Conservation (phyloP, 1,140 invertebrate species). For the Chironomus tepperi region DNA sequence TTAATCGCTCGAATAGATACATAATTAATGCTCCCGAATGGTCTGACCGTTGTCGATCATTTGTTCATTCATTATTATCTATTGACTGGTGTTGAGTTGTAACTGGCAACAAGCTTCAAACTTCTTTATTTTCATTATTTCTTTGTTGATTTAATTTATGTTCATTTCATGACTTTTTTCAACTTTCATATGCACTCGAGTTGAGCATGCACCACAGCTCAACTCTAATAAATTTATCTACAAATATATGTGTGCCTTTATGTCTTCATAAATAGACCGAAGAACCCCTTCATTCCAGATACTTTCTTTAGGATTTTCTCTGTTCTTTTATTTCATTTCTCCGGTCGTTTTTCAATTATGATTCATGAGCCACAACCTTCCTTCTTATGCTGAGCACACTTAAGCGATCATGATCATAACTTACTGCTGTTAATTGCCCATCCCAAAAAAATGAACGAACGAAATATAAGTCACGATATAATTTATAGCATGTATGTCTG, state of each 20-base stretch:
- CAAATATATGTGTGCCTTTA: too few relatives aligned
- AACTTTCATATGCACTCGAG: background rate
- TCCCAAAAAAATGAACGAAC: background rate
- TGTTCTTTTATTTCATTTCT: background rate
- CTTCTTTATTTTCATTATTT: background rate
- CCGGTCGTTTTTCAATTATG: background rate
- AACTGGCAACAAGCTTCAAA: background rate
- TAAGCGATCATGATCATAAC: conserved; percentile 8
- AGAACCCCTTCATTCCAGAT: background rate
- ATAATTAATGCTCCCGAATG: background rate
- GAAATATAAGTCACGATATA: background rate
- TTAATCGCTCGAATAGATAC: background rate
- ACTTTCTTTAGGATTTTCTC: background rate
- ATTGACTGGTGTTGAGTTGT: background rate
- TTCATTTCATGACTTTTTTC: conserved; percentile 8
- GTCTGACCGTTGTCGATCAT: background rate
- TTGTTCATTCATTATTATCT: background rate
- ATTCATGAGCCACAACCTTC: conserved; percentile 8
- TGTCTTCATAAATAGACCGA: background rate
- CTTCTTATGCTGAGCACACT: background rate
- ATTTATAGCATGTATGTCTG: background rate
- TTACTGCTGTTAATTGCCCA: conserved; percentile 1
- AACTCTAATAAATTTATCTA: too few relatives aligned
- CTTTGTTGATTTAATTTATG: background rate
- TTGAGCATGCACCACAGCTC: too few relatives aligned